Evolutionary conservation across 2,797 vertebrate genomes (phyloP).

Genomic region (Hippocampus kuda): DNA sequence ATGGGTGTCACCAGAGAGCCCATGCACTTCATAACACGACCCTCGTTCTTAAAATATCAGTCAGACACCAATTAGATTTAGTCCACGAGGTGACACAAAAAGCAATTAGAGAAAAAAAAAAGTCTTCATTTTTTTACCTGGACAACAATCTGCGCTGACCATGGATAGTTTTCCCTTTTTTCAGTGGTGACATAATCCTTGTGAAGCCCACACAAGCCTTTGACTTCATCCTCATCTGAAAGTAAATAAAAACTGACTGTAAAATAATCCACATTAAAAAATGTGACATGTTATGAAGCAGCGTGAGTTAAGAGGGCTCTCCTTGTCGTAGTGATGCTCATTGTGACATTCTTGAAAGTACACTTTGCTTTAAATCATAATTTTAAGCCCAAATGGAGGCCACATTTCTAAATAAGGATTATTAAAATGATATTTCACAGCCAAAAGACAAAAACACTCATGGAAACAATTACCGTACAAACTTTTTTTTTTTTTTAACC

Average conservation of each 20-base stretch:
- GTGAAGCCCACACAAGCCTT: slow-evolving; percentile 52
- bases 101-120: background rate
- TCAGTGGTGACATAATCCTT: rapidly evolving
- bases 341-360: no score
- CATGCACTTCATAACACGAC: background rate
- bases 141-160: slow-evolving; percentile 21
- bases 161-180: slow-evolving; percentile 36
- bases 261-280: no score
- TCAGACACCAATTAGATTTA: slow-evolving; percentile 1
- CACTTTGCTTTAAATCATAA: no score
- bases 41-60: slow-evolving; percentile 7
- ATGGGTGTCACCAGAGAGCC: slow-evolving; percentile 45
- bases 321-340: no score
- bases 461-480: no score
- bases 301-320: no score
- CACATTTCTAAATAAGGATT: no score
- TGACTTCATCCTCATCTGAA: slow-evolving; percentile 48
- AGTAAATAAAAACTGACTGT: background rate
- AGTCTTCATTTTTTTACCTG: slow-evolving; percentile 22
- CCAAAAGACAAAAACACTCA: no score
- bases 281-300: no score
- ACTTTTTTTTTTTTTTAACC: no score
- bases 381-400: no score
- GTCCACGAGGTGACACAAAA: background rate
- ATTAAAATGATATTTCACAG: no score